Conservation (phyloP, 2,888 invertebrate species). For the Escarpia spicata region DNA sequence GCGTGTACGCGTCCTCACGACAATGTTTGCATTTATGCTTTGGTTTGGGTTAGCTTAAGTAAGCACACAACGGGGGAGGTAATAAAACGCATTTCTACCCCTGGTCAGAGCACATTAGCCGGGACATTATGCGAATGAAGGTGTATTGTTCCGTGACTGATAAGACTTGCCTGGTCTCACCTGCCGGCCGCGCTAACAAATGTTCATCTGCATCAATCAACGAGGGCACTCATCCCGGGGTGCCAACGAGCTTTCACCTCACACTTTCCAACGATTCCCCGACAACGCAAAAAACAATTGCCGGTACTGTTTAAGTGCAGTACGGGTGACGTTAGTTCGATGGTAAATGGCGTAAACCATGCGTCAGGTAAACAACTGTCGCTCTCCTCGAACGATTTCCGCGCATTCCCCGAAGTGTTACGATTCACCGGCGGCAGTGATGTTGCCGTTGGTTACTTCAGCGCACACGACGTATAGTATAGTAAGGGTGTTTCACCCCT, state of each 20-base stretch:
- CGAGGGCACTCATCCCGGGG: background rate
- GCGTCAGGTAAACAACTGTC: background rate
- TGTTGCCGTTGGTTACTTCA: background rate
- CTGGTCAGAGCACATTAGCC: background rate
- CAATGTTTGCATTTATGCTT: background rate
- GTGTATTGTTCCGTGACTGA: background rate
- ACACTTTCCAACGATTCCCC: background rate
- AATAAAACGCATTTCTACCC: background rate
- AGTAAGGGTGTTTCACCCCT: background rate
- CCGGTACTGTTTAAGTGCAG: background rate
- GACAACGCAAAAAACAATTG: background rate
- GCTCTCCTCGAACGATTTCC: background rate
- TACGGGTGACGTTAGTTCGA: background rate
- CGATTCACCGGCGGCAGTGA: background rate
- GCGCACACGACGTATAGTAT: background rate
- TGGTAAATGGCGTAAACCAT: background rate
- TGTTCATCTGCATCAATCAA: background rate
- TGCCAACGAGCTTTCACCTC: background rate
- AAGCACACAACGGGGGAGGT: background rate
- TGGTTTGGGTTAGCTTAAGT: background rate
- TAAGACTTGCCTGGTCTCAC: background rate
- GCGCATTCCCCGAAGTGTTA: background rate
- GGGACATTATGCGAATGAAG: background rate
- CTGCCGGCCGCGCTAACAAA: background rate
- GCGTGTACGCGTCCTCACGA: background rate